Percentiles rank a stretch among this genome's conserved stretches.
Conservation (phyloP, 1,140 invertebrate species). For the Eriosoma lanigerum region DNA sequence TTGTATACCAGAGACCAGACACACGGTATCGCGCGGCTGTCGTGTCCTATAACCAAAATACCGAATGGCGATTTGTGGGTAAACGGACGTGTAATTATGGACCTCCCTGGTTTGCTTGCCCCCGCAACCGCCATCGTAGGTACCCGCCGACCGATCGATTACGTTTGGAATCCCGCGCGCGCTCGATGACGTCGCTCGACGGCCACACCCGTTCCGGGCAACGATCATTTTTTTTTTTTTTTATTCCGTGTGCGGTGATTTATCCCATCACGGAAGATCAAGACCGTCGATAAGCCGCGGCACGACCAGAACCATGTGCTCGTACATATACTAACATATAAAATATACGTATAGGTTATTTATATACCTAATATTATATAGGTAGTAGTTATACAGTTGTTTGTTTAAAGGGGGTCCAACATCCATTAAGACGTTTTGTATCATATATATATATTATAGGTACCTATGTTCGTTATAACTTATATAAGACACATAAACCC, state of each 20-base stretch:
- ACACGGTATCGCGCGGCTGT: not conserved
- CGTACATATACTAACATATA: not conserved
- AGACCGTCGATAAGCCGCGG: constrained; percentile 27
- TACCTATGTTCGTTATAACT: not conserved
- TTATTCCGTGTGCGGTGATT: constrained; percentile 23
- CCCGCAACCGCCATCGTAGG: not conserved
- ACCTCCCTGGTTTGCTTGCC: constrained; percentile 24
- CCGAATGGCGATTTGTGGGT: constrained; percentile 21
- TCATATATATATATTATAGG: not conserved
- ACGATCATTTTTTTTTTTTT: constrained; percentile 30
- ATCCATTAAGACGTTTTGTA: constrained; percentile 37
- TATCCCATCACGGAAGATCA: constrained; percentile 31
- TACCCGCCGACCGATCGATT: not conserved
- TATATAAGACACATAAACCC: not conserved
- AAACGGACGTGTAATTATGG: constrained; percentile 37
- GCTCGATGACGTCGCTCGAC: constrained; percentile 14
- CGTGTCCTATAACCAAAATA: not conserved
- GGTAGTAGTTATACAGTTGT: not conserved
- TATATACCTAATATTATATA: not conserved
- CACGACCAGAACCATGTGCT: not conserved
- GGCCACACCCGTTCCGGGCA: constrained; percentile 29
- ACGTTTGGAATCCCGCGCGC: constrained; percentile 28
- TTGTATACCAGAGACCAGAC: not conserved
- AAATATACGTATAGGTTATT: too few relatives aligned
- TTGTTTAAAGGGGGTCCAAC: not conserved